These are phyloP conservation scores for Galerucella calmariensis DNA, from an alignment of 2,888 invertebrate species.

Conservation along the genomic window DNA sequence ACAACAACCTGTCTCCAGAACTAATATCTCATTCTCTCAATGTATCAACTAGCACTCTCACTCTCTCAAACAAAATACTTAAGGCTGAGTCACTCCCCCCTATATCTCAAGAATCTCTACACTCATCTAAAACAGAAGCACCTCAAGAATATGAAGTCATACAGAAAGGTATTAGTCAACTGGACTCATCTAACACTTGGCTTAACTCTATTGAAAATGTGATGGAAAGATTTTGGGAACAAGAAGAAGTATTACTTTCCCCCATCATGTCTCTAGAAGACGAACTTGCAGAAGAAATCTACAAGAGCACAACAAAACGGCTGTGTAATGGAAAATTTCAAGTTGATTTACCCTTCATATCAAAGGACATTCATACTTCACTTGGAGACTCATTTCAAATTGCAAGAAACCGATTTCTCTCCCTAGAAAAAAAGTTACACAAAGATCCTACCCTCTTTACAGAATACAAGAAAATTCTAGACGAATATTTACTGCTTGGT, in stretches of 20 bases:
- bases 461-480: too few relatives aligned
- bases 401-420: constrained; percentile 1
- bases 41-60: too few relatives aligned
- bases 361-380: background rate
- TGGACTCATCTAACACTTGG: too few relatives aligned
- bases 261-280: constrained; percentile 30
- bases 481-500: background rate
- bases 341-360: constrained; percentile 29
- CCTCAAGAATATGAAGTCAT: too few relatives aligned
- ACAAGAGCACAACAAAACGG: constrained; percentile 10
- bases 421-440: constrained; percentile 13
- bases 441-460: background rate
- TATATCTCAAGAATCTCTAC: too few relatives aligned
- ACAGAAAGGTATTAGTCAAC: too few relatives aligned
- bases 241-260: constrained; percentile 32
- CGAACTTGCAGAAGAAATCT: constrained; percentile 21
- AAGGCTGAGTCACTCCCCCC: too few relatives aligned
- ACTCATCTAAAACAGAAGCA: too few relatives aligned
- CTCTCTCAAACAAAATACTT: too few relatives aligned
- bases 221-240: constrained; percentile 39
- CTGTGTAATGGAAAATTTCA: constrained; percentile 27
- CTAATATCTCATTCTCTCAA: too few relatives aligned
- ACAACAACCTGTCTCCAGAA: too few relatives aligned
- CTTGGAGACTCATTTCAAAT: constrained; percentile 17
- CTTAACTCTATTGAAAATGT: too few relatives aligned